These are phyloP conservation scores for Epinephelus malabaricus DNA, from an alignment of 2,797 vertebrate genomes.

Conservation along the genomic window DNA sequence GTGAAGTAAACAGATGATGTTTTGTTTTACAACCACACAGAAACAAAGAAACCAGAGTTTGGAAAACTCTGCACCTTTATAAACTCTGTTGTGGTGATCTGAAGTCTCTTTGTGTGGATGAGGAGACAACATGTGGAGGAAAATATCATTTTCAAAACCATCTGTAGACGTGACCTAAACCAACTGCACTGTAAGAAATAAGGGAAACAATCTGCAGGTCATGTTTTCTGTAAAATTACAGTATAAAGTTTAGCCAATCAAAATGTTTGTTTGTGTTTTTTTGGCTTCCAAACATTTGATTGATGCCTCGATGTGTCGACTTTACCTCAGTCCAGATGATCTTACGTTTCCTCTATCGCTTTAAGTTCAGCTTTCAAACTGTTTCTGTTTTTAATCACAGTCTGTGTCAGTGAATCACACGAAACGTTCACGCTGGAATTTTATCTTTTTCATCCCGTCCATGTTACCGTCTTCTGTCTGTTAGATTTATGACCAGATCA, in stretches of 20 bases:
- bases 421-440: neutral
- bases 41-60: too few species aligned
- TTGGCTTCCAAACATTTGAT: neutral
- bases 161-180: neutral
- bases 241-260: slow-evolving; percentile 1
- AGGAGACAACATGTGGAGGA: too few species aligned
- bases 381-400: neutral
- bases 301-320: neutral
- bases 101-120: too few species aligned
- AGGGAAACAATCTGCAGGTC: neutral
- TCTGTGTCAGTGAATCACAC: neutral
- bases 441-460: neutral
- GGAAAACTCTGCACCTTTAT: too few species aligned
- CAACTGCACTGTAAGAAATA: neutral
- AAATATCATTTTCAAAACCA: too few species aligned
- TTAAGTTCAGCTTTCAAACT: neutral
- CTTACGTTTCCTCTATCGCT: neutral
- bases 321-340: neutral
- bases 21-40: too few species aligned
- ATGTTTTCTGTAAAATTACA: neutral
- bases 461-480: neutral
- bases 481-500: too few species aligned
- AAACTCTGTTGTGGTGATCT: too few species aligned
- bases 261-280: neutral
- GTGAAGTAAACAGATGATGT: too few species aligned